Percentiles rank a stretch among this genome's conserved stretches.
Conservation (phyloP, 2,888 invertebrate genomes). For the Drosophila algonquin region DNA sequence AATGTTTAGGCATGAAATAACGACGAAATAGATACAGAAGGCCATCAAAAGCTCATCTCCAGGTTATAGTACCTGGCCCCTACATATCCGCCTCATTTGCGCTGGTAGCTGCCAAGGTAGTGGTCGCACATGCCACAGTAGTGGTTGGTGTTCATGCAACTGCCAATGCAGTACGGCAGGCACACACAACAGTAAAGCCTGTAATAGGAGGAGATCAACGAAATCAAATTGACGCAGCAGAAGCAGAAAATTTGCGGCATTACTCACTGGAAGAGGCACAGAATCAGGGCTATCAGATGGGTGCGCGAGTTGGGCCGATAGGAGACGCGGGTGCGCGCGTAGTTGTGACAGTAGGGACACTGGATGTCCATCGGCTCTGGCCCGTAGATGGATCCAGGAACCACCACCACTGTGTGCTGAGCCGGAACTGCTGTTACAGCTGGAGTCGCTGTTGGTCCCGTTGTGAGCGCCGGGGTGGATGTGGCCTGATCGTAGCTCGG, state of each 20-base stretch:
- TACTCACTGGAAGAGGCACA: conserved; percentile 84
- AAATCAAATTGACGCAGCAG: neutral
- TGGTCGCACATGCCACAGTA: conserved; percentile 81
- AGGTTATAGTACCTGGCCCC: neutral
- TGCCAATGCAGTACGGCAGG: conserved; percentile 78
- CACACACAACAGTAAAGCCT: conserved; percentile 80
- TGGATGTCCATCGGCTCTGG: conserved; percentile 83
- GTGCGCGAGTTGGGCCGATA: conserved; percentile 84
- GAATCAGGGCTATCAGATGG: conserved; percentile 85
- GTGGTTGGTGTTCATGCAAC: conserved; percentile 79
- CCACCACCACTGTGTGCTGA: conserved; percentile 70
- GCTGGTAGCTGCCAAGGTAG: conserved; percentile 76
- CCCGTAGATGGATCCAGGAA: conserved; percentile 80
- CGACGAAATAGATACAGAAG: neutral
- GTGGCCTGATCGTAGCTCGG: conserved; percentile 78
- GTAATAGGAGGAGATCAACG: conserved; percentile 3
- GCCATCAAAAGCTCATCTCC: neutral
- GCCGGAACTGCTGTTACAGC: conserved; percentile 10
- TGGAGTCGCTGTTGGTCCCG: conserved; percentile 43
- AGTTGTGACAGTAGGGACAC: conserved; percentile 85
- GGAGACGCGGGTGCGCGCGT: conserved; percentile 84
- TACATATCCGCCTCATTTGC: conserved; percentile 37
- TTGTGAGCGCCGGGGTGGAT: conserved; percentile 54
- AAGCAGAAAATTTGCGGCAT: neutral
- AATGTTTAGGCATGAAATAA: conserved; percentile 17